These are phyloP conservation scores for Aptenodytes forsteri DNA, from an alignment of 2,113 vertebrate species.

Conservation along the genomic window DNA sequence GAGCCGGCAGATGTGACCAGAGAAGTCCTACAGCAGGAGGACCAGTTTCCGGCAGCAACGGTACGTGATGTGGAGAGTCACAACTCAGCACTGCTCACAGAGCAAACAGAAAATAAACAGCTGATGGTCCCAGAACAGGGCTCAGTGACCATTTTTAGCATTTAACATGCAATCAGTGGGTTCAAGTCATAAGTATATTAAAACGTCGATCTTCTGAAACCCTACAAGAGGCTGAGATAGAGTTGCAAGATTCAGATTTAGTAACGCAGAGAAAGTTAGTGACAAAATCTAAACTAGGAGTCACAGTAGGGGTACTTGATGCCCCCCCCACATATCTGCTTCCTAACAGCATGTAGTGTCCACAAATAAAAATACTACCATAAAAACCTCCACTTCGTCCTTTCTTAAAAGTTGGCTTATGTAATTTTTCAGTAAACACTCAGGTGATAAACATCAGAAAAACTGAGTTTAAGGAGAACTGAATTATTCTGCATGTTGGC, in stretches of 20 bases:
- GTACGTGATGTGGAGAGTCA: too few relatives aligned
- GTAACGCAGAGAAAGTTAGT: background rate
- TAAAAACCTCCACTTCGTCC: background rate
- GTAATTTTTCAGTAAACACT: background rate
- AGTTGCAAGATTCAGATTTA: background rate
- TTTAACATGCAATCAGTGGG: background rate
- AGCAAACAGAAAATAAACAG: background rate
- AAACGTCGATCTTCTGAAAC: background rate
- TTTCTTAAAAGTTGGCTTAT: background rate
- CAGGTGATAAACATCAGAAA: background rate
- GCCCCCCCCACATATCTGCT: background rate
- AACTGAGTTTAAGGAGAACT: background rate
- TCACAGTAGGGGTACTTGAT: background rate
- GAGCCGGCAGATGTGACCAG: background rate
- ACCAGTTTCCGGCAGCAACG: background rate
- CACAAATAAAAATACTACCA: background rate
- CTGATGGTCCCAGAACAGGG: background rate
- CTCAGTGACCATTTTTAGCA: background rate
- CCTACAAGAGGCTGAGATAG: background rate
- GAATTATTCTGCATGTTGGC: background rate
- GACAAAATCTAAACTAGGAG: background rate
- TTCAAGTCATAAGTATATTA: background rate
- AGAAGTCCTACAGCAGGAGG: background rate
- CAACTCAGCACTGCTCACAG: background rate
- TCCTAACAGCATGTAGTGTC: background rate